These are phyloP conservation scores for Passerina amoena DNA, from an alignment of 2,113 vertebrate species.

Conservation along the genomic window DNA sequence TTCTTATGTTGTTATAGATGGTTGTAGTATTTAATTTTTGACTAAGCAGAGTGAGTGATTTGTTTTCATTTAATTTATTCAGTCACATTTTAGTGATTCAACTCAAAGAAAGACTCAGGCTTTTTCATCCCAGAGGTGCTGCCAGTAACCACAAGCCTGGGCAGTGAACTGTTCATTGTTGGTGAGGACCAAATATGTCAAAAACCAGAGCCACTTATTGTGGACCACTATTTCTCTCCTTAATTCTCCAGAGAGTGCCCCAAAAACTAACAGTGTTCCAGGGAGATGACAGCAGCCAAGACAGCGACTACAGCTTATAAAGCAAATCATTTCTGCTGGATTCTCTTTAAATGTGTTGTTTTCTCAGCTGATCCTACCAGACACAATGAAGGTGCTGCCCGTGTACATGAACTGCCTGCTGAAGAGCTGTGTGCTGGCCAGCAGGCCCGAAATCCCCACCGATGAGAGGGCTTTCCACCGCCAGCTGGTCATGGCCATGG, in stretches of 20 bases:
- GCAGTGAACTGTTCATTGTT: not conserved
- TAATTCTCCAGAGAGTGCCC: not conserved
- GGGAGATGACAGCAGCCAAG: not conserved
- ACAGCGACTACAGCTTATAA: rapidly evolving
- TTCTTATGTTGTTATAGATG: not conserved
- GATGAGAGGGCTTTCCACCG: conserved; percentile 87
- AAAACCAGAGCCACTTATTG: not conserved
- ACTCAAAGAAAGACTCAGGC: not conserved
- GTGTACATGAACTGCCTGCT: conserved; percentile 93
- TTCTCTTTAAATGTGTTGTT: not conserved
- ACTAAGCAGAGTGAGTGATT: not conserved
- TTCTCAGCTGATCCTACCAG: conserved; percentile 89
- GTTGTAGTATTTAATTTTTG: not conserved
- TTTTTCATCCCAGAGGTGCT: not conserved
- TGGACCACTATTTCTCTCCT: not conserved
- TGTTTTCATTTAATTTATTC: not conserved
- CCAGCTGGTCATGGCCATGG: conserved; percentile 86
- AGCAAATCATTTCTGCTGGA: not conserved
- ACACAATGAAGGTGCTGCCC: conserved; percentile 93
- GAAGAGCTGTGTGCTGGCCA: conserved; percentile 84
- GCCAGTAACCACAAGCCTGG: not conserved
- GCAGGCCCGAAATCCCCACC: conserved; percentile 82
- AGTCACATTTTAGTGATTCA: not conserved
- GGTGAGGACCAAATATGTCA: not conserved
- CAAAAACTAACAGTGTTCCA: not conserved